Conservation (phyloP, 2,113 vertebrate species). For the Clarias macrocephalus region DNA sequence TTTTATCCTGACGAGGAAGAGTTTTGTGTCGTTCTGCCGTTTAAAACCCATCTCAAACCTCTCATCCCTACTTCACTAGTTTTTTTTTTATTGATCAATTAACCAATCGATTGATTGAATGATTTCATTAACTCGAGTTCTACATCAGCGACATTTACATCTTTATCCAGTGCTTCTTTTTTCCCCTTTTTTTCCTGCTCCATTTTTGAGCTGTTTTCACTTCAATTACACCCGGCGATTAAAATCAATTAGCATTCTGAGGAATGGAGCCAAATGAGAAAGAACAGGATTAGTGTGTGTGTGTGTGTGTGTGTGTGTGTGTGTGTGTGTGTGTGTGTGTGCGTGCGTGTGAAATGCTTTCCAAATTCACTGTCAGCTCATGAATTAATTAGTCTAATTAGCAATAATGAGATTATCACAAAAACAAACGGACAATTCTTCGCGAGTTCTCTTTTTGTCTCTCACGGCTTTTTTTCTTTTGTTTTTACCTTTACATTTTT, state of each 20-base stretch:
- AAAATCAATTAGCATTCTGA: slow-evolving; percentile 62
- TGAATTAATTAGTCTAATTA: slow-evolving; percentile 15
- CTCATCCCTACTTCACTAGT: not conserved
- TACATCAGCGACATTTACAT: not conserved
- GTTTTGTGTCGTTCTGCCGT: not conserved
- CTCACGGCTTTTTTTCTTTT: not conserved
- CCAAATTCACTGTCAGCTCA: slow-evolving; percentile 7
- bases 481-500: not conserved
- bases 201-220: slow-evolving; percentile 52
- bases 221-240: slow-evolving; percentile 61
- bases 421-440: not conserved
- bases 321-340: slow-evolving; percentile 26
- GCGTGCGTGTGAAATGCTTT: slow-evolving; percentile 33
- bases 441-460: not conserved
- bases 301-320: not conserved
- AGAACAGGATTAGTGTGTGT: not conserved
- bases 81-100: not conserved
- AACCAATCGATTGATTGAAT: not conserved
- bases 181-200: slow-evolving; percentile 6
- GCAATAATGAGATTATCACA: slow-evolving; percentile 1
- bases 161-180: not conserved
- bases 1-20: not conserved
- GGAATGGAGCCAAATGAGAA: slow-evolving; percentile 45
- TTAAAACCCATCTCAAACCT: not conserved
- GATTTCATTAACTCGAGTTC: not conserved